Evolutionary conservation across 2,797 vertebrate species (phyloP).

Genomic region (Todus mexicanus): DNA sequence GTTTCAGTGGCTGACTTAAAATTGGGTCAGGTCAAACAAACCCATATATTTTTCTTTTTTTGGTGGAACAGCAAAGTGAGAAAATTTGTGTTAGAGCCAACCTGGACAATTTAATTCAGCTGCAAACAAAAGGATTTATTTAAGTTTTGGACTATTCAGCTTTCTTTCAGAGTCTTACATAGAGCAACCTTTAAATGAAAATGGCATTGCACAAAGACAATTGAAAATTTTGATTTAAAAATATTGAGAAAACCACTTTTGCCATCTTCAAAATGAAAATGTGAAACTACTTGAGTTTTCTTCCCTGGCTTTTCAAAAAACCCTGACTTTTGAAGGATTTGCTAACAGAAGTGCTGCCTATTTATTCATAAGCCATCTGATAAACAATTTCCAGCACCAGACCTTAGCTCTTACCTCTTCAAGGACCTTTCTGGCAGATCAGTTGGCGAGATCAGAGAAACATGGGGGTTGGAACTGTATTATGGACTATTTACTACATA

Average conservation of each 20-base stretch:
- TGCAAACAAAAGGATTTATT: not conserved
- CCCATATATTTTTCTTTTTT: not conserved
- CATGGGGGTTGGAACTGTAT: fast-evolving
- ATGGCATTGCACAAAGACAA: not conserved
- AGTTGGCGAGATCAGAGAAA: not conserved
- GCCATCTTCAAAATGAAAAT: not conserved
- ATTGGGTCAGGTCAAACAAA: not conserved
- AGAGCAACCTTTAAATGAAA: not conserved
- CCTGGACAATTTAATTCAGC: not conserved
- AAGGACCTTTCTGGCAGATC: not conserved
- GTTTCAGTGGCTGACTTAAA: not conserved
- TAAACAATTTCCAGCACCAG: not conserved
- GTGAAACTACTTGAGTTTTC: not conserved
- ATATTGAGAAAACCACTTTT: not conserved
- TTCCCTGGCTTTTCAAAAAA: not conserved
- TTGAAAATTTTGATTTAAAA: not conserved
- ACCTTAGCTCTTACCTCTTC: not conserved
- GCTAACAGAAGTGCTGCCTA: not conserved
- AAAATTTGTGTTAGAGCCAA: not conserved
- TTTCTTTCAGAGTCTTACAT: not conserved
- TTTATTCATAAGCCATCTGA: not conserved
- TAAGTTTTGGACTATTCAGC: not conserved
- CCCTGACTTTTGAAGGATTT: not conserved
- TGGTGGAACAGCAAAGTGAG: not conserved
- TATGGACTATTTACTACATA: not conserved